Conservation (phyloP, 2,888 invertebrate species). For the Operophtera brumata region DNA sequence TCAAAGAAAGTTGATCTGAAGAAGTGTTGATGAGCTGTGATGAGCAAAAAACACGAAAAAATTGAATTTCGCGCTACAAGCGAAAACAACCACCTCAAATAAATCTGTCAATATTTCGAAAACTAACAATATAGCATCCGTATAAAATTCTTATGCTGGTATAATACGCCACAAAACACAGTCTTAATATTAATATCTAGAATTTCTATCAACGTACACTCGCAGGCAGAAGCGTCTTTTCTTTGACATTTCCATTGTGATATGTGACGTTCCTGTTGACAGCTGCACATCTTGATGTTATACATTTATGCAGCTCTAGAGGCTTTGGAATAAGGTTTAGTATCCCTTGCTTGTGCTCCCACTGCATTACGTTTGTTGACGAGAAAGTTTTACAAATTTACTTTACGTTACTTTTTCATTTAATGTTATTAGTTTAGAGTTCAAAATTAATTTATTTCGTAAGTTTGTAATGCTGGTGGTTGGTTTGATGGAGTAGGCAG, state of each 20-base stretch:
- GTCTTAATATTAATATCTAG: slow-evolving; percentile 42
- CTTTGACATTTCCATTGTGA: slow-evolving; percentile 59
- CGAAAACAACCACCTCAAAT: too few relatives aligned
- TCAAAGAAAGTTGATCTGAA: too few relatives aligned
- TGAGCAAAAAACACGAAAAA: too few relatives aligned
- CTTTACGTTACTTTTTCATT: slow-evolving; percentile 39
- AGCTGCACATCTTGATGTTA: slow-evolving; percentile 46
- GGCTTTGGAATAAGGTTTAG: slow-evolving; percentile 34
- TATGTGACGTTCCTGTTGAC: slow-evolving; percentile 65
- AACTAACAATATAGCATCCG: too few relatives aligned
- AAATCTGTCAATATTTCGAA: too few relatives aligned
- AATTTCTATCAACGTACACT: slow-evolving; percentile 42
- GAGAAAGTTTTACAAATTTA: slow-evolving; percentile 47
- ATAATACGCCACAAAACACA: slow-evolving; percentile 18
- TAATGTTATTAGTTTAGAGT: slow-evolving; percentile 43
- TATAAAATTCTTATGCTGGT: background rate
- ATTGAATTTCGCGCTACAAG: too few relatives aligned
- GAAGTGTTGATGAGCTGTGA: too few relatives aligned
- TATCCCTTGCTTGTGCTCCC: slow-evolving; percentile 31
- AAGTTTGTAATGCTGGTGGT: slow-evolving; percentile 57
- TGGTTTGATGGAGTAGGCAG: slow-evolving; percentile 76
- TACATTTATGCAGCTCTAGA: slow-evolving; percentile 27
- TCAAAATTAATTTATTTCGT: slow-evolving; percentile 39
- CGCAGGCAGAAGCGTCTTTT: slow-evolving; percentile 55
- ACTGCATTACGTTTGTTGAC: slow-evolving; percentile 40